Evolutionary conservation across 1,140 invertebrate genomes (phyloP).

Genomic region (Drosophila nikananu): DNA sequence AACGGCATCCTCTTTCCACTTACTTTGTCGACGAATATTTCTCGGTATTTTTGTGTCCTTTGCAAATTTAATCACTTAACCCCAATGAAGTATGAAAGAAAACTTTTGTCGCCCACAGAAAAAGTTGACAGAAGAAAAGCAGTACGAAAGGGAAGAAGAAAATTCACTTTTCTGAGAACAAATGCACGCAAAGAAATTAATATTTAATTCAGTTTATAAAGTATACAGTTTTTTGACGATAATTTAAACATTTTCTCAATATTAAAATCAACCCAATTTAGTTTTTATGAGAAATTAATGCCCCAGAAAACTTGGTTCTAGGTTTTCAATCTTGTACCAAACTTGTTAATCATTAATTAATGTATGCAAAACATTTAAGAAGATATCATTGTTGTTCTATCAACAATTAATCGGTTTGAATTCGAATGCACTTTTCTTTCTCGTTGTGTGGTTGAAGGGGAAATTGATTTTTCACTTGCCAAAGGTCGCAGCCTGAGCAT

Average conservation of each 20-base stretch:
- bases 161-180: constrained; percentile 20
- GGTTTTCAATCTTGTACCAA: not conserved
- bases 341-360: not conserved
- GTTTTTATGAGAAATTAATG: not conserved
- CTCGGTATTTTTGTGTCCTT: constrained; percentile 46
- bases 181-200: constrained; percentile 13
- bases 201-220: not conserved
- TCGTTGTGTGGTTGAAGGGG: constrained; percentile 11
- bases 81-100: constrained; percentile 76
- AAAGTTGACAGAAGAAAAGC: constrained; percentile 59
- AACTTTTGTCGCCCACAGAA: constrained; percentile 56
- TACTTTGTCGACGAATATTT: constrained; percentile 17
- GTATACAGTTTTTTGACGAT: too few relatives aligned
- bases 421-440: not conserved
- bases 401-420: not conserved
- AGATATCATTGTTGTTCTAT: too few relatives aligned
- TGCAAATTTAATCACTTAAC: constrained; percentile 82
- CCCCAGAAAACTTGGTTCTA: not conserved
- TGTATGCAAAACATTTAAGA: not conserved
- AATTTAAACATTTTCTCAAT: too few relatives aligned
- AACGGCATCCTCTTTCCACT: constrained; percentile 1
- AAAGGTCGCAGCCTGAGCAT: constrained; percentile 70
- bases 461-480: constrained; percentile 79
- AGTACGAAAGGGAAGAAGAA: constrained; percentile 21
- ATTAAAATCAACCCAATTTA: not conserved